Conservation (phyloP, 2,113 vertebrate species). For the Entelurus aequoreus region DNA sequence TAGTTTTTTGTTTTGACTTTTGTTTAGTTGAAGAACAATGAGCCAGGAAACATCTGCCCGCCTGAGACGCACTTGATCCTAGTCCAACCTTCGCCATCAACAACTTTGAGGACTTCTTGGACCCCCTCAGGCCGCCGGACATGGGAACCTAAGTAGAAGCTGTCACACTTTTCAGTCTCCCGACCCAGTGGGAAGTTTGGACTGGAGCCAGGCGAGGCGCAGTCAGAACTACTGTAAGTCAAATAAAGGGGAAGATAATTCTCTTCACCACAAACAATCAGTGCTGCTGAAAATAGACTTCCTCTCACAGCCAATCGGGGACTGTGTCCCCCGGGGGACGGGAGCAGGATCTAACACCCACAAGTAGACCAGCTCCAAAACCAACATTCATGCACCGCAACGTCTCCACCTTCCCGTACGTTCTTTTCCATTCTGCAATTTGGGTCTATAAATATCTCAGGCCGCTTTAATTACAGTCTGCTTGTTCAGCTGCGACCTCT, state of each 20-base stretch:
- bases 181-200: too few species aligned
- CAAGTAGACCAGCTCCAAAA: background rate
- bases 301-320: constrained; percentile 6
- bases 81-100: constrained; percentile 19
- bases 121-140: background rate
- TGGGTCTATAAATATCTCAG: constrained; percentile 55
- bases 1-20: too few species aligned
- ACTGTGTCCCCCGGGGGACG: constrained; percentile 2
- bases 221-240: too few species aligned
- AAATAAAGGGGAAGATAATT: background rate
- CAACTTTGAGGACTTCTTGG: constrained; percentile 1
- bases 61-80: constrained; percentile 32
- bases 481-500: constrained; percentile 38
- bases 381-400: background rate
- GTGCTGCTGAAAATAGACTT: constrained; percentile 41
- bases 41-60: constrained; percentile 68
- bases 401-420: constrained; percentile 44
- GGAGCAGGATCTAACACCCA: constrained; percentile 11
- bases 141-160: background rate
- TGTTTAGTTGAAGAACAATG: constrained; percentile 67
- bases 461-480: constrained; percentile 54
- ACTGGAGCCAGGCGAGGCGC: too few species aligned
- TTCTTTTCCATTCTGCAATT: constrained; percentile 34
- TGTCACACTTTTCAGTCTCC: background rate
- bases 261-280: constrained; percentile 7